These are phyloP conservation scores for Eulacestoma nigropectus DNA, from an alignment of 2,113 vertebrate species.

Conservation along the genomic window DNA sequence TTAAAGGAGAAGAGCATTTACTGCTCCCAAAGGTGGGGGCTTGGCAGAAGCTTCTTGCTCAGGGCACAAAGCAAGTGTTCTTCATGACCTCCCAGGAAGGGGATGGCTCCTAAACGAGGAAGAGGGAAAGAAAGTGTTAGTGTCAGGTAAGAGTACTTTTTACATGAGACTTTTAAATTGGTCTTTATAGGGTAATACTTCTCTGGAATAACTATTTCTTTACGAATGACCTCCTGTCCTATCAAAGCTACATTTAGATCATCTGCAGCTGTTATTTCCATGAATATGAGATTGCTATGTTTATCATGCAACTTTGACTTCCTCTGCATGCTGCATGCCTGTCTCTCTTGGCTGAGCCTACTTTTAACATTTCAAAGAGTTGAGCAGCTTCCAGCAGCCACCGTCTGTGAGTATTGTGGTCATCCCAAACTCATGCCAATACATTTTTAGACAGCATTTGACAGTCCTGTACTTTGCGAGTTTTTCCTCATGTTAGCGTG, in stretches of 20 bases:
- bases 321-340: not conserved
- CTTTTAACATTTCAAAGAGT: conserved; percentile 9
- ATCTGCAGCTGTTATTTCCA: not conserved
- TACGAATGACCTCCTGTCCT: not conserved
- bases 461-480: not conserved
- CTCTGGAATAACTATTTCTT: not conserved
- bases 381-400: conserved; percentile 2
- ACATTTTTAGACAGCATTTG: not conserved
- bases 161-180: not conserved
- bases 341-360: not conserved
- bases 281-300: not conserved
- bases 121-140: not conserved
- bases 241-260: not conserved
- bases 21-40: not conserved
- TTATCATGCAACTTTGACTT: not conserved
- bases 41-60: not conserved
- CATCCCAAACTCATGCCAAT: not conserved
- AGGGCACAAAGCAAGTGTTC: not conserved
- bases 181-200: not conserved
- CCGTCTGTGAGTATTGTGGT: not conserved
- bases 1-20: not conserved
- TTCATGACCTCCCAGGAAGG: not conserved
- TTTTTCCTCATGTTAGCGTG: not conserved
- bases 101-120: not conserved
- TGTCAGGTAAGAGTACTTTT: not conserved